phyloP scores from a whole-genome alignment of 2,888 invertebrate genomes.

The Drosophila diplacantha region DNA sequence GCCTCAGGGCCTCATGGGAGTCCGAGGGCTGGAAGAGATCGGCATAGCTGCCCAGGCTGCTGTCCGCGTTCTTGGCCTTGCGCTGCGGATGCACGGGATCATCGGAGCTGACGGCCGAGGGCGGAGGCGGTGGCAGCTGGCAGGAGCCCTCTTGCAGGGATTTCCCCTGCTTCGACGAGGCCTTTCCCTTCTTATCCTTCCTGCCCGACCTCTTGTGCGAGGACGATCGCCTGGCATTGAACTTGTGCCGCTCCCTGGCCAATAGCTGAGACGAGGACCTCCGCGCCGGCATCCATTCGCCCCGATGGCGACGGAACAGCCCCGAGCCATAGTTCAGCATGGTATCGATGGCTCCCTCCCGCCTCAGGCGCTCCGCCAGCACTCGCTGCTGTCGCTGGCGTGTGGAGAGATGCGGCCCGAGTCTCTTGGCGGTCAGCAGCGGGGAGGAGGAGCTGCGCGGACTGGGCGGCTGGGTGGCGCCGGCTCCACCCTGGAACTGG shows the following conservation, averaged over 20 bases:
- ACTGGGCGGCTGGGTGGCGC: slow-evolving; percentile 6
- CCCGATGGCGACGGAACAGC: slow-evolving; percentile 1
- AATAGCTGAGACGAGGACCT: background rate
- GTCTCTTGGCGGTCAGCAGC: background rate
- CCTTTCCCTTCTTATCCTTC: no score
- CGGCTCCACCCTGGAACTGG: slow-evolving; percentile 26
- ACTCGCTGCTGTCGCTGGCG: slow-evolving; percentile 19
- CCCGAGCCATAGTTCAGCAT: slow-evolving; percentile 35
- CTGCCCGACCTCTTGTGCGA: background rate
- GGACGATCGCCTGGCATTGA: background rate
- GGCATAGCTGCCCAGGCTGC: slow-evolving; percentile 54
- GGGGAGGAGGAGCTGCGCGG: background rate
- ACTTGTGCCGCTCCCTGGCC: background rate
- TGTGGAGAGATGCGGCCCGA: background rate
- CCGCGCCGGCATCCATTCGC: background rate
- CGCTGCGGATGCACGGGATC: background rate
- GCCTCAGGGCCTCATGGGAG: slow-evolving; percentile 35
- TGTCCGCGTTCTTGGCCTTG: slow-evolving; percentile 19
- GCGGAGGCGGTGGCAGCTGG: background rate
- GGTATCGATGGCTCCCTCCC: slow-evolving; percentile 50
- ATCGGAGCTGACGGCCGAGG: background rate
- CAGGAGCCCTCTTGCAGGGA: background rate
- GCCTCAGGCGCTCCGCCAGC: slow-evolving; percentile 26
- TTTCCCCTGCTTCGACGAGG: background rate
- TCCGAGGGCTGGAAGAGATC: slow-evolving; percentile 2